A percentile compares a stretch with the other conserved stretches of the same genome.
These are phyloP conservation scores for Heterohyrax brucei DNA, from an alignment of 2,797 vertebrate species.

Conservation along the genomic window DNA sequence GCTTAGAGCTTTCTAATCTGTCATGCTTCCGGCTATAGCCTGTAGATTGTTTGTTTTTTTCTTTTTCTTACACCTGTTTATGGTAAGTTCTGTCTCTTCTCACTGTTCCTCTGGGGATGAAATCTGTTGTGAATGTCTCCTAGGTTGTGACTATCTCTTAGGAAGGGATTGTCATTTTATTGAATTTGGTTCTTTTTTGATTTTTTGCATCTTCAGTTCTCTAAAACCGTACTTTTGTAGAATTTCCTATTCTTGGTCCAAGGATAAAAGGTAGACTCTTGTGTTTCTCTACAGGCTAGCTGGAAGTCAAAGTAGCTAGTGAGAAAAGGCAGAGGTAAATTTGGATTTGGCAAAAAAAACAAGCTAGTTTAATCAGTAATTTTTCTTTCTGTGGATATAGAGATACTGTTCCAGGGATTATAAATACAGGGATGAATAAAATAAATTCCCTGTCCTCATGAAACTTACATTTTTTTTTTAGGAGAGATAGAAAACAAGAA, in stretches of 20 bases:
- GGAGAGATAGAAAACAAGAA: neutral
- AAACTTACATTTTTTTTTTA: neutral
- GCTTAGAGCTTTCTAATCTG: rapidly evolving
- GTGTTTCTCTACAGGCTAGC: neutral
- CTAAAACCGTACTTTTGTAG: neutral
- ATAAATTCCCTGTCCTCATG: neutral
- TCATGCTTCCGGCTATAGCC: neutral
- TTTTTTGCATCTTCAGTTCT: neutral
- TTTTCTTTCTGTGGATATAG: neutral
- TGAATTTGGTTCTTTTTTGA: conserved; percentile 16
- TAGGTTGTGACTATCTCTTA: neutral
- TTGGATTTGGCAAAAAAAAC: neutral
- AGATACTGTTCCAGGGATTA: neutral
- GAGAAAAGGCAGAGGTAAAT: neutral
- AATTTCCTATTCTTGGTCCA: neutral
- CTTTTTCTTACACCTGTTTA: neutral
- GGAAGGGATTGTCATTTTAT: neutral
- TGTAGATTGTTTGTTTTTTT: no score
- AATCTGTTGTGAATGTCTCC: neutral
- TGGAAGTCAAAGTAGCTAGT: neutral
- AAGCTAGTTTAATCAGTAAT: neutral
- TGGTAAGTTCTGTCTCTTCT: neutral
- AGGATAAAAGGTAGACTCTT: neutral
- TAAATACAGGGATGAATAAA: neutral
- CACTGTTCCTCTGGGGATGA: neutral